Evolutionary conservation across 2,888 invertebrate species (phyloP), one percentile per base, ranked within the genome.

Genomic region (Hydropsyche betteni): DNA sequence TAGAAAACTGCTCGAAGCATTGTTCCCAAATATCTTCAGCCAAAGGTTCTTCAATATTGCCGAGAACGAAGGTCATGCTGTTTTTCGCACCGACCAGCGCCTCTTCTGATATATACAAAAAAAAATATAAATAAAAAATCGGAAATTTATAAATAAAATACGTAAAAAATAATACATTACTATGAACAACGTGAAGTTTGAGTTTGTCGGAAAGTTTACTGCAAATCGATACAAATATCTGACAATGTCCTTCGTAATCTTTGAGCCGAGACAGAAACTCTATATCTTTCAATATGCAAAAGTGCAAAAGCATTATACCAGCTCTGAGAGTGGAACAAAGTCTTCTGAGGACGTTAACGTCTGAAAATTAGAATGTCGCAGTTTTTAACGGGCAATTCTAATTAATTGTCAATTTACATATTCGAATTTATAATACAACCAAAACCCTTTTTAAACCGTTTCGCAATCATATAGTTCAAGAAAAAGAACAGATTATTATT

Each of bases 71-170:
- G 71, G 84, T 84, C 77, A 69, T 85, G 81, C 24, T 83, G 81
- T 0, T 82, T 82, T 1, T 81, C 80, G 33, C 86, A 80, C 72
- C 86, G 0, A 83, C 78, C 33, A 87, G 76, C 83, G 86, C 86
- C 77, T 83, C 84, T 4, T 80, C 87, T 87, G 83, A 0, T 24
- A 83, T 44, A 4, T 8, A 83, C 24, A 69, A 74, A 55, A 80
- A 74, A 55, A 71, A 38, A 71, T 24, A 34, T 16, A 50, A 51
- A 50, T 6, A 16, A 12, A 38, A 50, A 24, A 69, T 16, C n/a
- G 4, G 10, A 7, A 55, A 33, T 14, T 7, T 51, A 51, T 55
- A 55, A 55, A 12, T 55, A 44, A 44, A 8, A 44, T 44, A 44
- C 3, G 4, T 44, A 8, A 44, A 2, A 44, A 10, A 44, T 4